These are phyloP conservation scores for Phoenoteleia sp. DNA, from an alignment of 2,888 invertebrate genomes.

Conservation along the genomic window DNA sequence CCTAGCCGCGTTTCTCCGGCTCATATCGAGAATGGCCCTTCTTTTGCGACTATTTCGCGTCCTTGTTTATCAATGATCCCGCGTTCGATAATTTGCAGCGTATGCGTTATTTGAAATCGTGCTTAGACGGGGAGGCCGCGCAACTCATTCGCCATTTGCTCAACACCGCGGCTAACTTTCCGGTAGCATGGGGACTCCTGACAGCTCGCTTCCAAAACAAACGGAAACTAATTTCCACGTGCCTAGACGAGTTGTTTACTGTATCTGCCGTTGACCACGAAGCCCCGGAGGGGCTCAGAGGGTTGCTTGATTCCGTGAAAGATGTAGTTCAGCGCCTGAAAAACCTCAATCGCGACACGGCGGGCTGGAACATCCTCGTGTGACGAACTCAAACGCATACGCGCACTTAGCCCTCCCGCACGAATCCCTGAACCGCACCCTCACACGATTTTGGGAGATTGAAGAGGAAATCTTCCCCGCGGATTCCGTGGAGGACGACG, in stretches of 20 bases:
- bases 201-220: not conserved
- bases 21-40: not conserved
- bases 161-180: not conserved
- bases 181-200: not conserved
- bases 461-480: not conserved
- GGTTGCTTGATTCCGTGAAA: too few species aligned
- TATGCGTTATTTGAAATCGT: slow-evolving; percentile 5
- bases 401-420: not conserved
- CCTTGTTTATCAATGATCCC: not conserved
- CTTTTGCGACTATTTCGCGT: not conserved
- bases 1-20: not conserved
- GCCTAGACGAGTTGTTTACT: not conserved
- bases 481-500: not conserved
- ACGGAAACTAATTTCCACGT: not conserved
- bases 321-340: too few species aligned
- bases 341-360: too few species aligned
- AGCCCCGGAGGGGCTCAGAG: too few species aligned
- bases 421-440: not conserved
- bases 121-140: slow-evolving; percentile 8
- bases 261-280: not conserved
- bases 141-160: not conserved
- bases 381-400: too few species aligned
- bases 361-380: too few species aligned
- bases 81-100: not conserved
- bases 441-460: not conserved